Percentiles rank a stretch among this genome's conserved stretches.
Conservation (phyloP, 2,113 vertebrate species). For the Odobenus rosmarus region DNA sequence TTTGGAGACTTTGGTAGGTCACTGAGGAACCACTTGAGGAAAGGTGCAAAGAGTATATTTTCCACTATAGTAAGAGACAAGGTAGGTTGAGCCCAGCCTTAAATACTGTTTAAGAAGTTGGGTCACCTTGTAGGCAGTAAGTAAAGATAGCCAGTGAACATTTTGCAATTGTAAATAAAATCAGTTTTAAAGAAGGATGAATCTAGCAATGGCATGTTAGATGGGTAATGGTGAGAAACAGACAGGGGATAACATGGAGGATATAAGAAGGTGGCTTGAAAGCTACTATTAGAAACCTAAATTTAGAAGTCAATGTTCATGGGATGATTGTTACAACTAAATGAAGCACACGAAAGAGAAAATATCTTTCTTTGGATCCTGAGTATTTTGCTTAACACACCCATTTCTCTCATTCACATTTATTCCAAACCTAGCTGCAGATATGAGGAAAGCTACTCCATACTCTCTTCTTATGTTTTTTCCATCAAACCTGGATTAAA, state of each 20-base stretch:
- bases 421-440: background rate
- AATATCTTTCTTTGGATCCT: background rate
- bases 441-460: background rate
- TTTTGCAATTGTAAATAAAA: background rate
- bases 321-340: background rate
- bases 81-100: background rate
- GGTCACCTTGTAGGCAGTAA: background rate
- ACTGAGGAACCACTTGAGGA: no score
- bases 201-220: background rate
- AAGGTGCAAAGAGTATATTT: background rate
- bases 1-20: background rate
- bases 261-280: background rate
- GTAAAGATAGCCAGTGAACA: background rate
- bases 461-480: background rate
- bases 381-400: background rate
- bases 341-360: background rate
- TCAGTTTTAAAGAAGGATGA: background rate
- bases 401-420: rapidly evolving
- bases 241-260: background rate
- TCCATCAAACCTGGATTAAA: background rate
- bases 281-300: background rate
- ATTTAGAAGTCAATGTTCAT: background rate
- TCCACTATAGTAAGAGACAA: background rate
- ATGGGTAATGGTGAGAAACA: background rate
- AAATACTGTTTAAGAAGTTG: background rate